Conservation (phyloP, 2,888 invertebrate genomes). For the Pterobdella sp. region DNA sequence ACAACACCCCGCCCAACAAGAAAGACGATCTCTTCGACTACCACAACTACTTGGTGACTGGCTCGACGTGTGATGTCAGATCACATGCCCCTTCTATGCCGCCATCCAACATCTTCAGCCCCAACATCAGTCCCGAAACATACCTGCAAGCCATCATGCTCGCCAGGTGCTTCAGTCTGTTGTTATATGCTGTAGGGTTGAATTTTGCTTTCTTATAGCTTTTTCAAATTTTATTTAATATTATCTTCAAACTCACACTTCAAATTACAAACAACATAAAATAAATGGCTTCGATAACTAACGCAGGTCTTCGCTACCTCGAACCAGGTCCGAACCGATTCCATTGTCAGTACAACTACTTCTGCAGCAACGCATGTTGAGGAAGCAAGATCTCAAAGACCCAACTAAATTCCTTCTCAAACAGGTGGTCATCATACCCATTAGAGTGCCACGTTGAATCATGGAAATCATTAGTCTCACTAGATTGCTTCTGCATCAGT, state of each 20-base stretch:
- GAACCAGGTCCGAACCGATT: conserved; percentile 87
- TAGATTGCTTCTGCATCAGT: too few relatives aligned
- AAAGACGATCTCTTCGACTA: not conserved
- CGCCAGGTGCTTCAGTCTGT: conserved; percentile 43
- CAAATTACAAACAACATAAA: too few relatives aligned
- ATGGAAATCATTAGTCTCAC: too few relatives aligned
- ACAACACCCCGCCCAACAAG: not conserved
- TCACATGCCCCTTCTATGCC: conserved; percentile 12
- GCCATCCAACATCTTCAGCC: not conserved
- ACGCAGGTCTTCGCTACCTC: conserved; percentile 42
- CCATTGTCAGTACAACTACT: conserved; percentile 82
- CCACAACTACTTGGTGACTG: conserved; percentile 11
- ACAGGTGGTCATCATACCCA: too few relatives aligned
- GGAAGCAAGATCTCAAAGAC: conserved; percentile 41
- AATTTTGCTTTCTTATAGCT: too few relatives aligned
- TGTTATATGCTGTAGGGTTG: too few relatives aligned
- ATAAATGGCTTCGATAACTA: too few relatives aligned
- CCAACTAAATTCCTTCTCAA: conserved; percentile 44
- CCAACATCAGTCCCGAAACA: conserved; percentile 26
- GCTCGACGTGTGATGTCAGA: conserved; percentile 9
- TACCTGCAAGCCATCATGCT: conserved; percentile 31
- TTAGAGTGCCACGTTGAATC: too few relatives aligned
- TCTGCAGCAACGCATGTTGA: conserved; percentile 46
- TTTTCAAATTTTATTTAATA: too few relatives aligned
- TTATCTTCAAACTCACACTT: too few relatives aligned